Conservation (phyloP, 2,797 vertebrate genomes). For the Sylvilagus floridanus region DNA sequence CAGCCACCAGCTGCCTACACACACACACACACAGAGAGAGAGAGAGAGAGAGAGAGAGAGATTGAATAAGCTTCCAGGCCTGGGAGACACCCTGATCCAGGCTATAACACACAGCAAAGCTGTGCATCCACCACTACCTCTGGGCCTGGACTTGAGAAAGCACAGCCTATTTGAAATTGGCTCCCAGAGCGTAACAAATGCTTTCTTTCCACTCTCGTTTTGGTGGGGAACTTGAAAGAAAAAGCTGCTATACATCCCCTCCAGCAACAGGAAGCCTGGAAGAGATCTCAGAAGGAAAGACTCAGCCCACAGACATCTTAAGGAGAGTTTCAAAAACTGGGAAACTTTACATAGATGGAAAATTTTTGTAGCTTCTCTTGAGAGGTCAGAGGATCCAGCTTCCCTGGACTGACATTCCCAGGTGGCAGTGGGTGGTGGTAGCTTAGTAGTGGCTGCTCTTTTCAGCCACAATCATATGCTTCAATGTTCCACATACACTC, state of each 20-base stretch:
- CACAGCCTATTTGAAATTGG: background rate
- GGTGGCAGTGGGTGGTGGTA: background rate
- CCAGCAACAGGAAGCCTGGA: background rate
- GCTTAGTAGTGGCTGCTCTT: background rate
- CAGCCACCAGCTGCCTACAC: background rate
- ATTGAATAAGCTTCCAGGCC: background rate
- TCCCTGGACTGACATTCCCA: background rate
- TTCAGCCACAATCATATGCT: background rate
- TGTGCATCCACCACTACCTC: background rate
- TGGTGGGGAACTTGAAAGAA: conserved; percentile 26
- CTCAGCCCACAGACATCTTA: background rate
- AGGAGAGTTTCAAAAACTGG: background rate
- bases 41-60: background rate
- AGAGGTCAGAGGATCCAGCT: background rate
- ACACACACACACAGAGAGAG: background rate
- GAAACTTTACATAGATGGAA: background rate
- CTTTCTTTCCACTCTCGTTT: conserved; percentile 7
- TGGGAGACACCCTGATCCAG: background rate
- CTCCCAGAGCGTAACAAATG: background rate
- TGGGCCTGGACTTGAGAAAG: background rate
- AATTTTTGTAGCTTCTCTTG: background rate
- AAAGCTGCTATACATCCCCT: background rate
- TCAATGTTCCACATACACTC: background rate
- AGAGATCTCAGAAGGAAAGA: background rate
- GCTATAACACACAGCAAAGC: background rate